Percentiles rank a stretch among this genome's conserved stretches.
phyloP scores from a whole-genome alignment of 2,113 vertebrate species.

The Syngnathoides biaculeatus region DNA sequence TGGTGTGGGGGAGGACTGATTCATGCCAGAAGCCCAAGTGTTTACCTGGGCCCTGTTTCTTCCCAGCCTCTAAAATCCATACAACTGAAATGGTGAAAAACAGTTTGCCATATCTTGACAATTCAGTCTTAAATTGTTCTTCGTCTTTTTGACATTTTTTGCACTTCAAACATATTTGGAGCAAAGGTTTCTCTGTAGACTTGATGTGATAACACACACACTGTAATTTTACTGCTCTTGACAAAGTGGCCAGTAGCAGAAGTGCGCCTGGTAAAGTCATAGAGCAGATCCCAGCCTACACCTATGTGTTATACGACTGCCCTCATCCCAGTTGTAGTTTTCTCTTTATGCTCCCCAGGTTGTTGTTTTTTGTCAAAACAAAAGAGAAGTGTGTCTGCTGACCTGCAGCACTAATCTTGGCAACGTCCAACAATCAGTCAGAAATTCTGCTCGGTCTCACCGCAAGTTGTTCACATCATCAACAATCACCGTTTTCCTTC shows the following conservation, averaged over 20 bases:
- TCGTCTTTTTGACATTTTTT: too few species aligned
- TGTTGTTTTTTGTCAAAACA: constrained; percentile 2
- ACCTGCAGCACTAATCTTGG: background rate
- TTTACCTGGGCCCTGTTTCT: too few species aligned
- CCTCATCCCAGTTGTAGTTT: background rate
- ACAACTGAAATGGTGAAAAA: too few species aligned
- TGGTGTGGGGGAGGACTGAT: too few species aligned
- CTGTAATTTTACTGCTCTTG: constrained; percentile 9
- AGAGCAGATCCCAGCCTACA: constrained; percentile 4
- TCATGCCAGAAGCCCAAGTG: too few species aligned
- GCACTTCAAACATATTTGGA: too few species aligned
- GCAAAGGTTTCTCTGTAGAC: background rate
- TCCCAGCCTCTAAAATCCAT: too few species aligned
- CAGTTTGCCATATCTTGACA: too few species aligned
- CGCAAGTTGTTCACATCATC: constrained; percentile 19
- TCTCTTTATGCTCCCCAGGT: background rate
- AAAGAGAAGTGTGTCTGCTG: background rate
- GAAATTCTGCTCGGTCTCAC: constrained; percentile 6
- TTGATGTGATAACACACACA: background rate
- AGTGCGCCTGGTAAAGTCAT: constrained; percentile 20
- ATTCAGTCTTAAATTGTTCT: too few species aligned
- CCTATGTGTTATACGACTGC: constrained; percentile 7
- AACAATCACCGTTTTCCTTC: background rate
- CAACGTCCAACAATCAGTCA: background rate
- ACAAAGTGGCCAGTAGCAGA: constrained; percentile 4